Evolutionary conservation across 2,888 invertebrate species (phyloP), one percentile per base, ranked within the genome.

Genomic region (Pandemis heparana): DNA sequence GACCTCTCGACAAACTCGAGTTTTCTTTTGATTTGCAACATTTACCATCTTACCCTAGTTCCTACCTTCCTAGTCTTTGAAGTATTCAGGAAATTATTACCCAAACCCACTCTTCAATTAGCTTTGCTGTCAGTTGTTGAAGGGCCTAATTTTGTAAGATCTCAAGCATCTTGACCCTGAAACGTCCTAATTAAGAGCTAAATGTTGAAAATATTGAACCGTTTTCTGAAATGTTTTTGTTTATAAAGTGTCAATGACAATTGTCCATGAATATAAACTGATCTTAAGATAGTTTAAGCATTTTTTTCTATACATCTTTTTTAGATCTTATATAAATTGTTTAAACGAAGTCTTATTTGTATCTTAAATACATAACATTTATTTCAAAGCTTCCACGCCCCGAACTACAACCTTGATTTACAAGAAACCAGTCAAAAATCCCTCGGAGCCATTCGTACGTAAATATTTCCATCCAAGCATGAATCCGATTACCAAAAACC

Each of bases 11-110:
- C 56, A 23, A 53, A 18, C 56, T 56, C 56, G 10, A 56, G 23
- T 56, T 56, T 56, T 56, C 32, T 38, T 60, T 60, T 60, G 60
- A 60, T 60, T 60, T 60, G 60, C 39, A 14, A 60, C 39, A 39
- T 39, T 60, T 60, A 39, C 56, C 23, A 10, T 56, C 18, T 60
- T 32, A 59, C 23, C 14, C 32, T 6, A 32, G 9, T 60, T 16
- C 38, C 14, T 38, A 4, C n/a, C n/a, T 60, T 60, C n/a, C 60
- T 8, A n/a, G 12, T 38, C 60, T 60, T 60, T 60, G 60, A 60
- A n/a, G 60, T 60, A 8, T 14, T 39, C n/a, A n/a, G 32, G 18
- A 32, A 56, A 23, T 56, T 56, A 23, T 23, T 23, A 23, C 12
- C n/a, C n/a, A 18, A 12, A 23, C 12, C n/a, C n/a, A 18, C 60